phyloP scores from a whole-genome alignment of 1,140 invertebrate species.

The Globodera rostochiensis region DNA sequence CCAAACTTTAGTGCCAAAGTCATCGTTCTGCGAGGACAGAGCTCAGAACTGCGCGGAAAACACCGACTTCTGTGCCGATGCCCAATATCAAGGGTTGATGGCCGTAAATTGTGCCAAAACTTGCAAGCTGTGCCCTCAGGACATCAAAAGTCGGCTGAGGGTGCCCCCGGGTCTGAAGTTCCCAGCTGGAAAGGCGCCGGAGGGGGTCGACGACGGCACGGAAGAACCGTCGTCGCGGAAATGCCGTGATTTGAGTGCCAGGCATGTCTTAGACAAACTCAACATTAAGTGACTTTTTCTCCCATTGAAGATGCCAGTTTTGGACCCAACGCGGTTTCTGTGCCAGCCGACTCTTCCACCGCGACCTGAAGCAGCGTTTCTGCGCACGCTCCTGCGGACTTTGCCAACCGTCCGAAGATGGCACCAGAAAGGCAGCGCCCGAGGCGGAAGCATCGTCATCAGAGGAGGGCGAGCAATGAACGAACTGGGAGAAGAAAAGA shows the following conservation, averaged over 20 bases:
- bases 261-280: not conserved
- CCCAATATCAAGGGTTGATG: not conserved
- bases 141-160: conserved; percentile 5
- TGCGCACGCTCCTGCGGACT: conserved; percentile 21
- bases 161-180: not conserved
- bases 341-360: conserved; percentile 6
- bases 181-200: not conserved
- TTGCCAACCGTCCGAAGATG: not conserved
- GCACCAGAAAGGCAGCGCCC: not conserved
- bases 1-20: not conserved
- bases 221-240: not conserved
- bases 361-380: conserved; percentile 17
- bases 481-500: not conserved
- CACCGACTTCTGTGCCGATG: conserved; percentile 9
- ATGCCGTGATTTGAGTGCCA: conserved; percentile 13
- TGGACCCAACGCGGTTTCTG: conserved; percentile 28
- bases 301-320: not conserved
- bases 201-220: not conserved
- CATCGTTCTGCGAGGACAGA: conserved; percentile 6
- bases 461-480: not conserved
- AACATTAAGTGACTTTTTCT: not conserved
- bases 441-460: not conserved
- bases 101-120: conserved; percentile 19
- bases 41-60: conserved; percentile 27
- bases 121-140: conserved; percentile 8